Percentiles rank a stretch among this genome's conserved stretches.
phyloP scores from a whole-genome alignment of 2,888 invertebrate genomes.

The Metallyticus violacea region DNA sequence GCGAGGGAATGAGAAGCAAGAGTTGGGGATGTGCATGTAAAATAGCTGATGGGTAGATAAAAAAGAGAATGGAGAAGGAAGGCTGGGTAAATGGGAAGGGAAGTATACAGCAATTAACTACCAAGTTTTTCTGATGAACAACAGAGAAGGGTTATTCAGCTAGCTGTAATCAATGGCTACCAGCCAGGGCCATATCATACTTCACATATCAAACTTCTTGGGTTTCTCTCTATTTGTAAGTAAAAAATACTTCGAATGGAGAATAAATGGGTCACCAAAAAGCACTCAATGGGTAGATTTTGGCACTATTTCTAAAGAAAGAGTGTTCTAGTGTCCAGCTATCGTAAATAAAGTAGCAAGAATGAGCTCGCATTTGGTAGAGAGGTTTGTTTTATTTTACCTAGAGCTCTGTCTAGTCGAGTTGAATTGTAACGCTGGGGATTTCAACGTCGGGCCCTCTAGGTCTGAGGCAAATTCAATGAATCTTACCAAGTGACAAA shows the following conservation, averaged over 20 bases:
- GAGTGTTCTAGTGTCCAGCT: background rate
- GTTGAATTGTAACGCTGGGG: too few species aligned
- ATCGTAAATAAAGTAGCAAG: background rate
- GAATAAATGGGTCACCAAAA: background rate
- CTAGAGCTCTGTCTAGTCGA: too few species aligned
- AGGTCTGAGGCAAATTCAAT: too few species aligned
- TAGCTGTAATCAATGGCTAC: background rate
- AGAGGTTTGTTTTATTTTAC: background rate
- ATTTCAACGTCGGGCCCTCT: too few species aligned
- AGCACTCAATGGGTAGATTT: background rate
- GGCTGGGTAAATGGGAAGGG: background rate
- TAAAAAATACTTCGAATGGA: background rate
- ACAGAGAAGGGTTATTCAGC: background rate
- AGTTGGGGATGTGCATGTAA: background rate
- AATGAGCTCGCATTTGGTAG: background rate
- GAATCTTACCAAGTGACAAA: too few species aligned
- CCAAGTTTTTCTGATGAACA: background rate
- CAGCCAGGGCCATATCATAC: background rate
- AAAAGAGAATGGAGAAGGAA: background rate
- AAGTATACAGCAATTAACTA: background rate
- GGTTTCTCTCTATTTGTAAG: background rate
- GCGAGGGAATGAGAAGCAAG: background rate
- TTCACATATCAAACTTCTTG: background rate
- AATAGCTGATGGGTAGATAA: background rate
- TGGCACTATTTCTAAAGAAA: background rate